phyloP scores from a whole-genome alignment of 1,140 invertebrate species.

The Gryon sp. region DNA sequence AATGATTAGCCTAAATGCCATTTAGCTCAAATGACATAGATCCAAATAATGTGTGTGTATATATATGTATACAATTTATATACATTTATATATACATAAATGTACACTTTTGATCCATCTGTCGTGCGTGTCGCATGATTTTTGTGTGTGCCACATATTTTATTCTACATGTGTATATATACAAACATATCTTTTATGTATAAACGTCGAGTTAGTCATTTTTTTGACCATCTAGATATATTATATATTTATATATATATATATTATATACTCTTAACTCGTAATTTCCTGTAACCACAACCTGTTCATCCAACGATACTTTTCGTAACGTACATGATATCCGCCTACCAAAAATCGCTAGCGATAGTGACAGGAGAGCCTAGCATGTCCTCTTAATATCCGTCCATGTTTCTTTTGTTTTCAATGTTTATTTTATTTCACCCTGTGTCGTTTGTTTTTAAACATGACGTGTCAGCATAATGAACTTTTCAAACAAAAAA shows the following conservation, averaged over 20 bases:
- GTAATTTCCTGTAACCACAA: slow-evolving; percentile 41
- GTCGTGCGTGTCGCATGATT: slow-evolving; percentile 79
- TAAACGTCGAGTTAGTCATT: slow-evolving; percentile 59
- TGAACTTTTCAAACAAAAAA: too few relatives aligned
- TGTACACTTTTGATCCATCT: slow-evolving; percentile 74
- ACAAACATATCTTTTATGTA: slow-evolving; percentile 61
- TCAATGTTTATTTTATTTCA: slow-evolving; percentile 9
- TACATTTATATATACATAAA: slow-evolving; percentile 39
- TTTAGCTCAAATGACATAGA: too few relatives aligned
- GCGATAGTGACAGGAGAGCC: slow-evolving; percentile 80
- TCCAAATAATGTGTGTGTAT: too few relatives aligned
- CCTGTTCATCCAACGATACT: slow-evolving; percentile 51
- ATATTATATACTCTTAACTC: slow-evolving; percentile 47
- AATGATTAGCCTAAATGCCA: too few relatives aligned
- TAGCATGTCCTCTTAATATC: slow-evolving; percentile 72
- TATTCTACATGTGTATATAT: slow-evolving; percentile 70
- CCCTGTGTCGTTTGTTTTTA: slow-evolving; percentile 11
- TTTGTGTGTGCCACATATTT: slow-evolving; percentile 76
- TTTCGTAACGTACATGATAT: slow-evolving; percentile 54
- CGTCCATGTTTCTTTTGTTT: slow-evolving; percentile 37
- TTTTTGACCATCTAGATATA: slow-evolving; percentile 46
- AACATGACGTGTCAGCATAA: slow-evolving; percentile 10
- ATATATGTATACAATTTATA: slow-evolving; percentile 18
- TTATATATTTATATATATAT: slow-evolving; percentile 42
- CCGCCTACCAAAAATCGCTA: slow-evolving; percentile 73